phyloP scores from a whole-genome alignment of 30 jellyfish, hydroid and myxozoan species.

The Morbakka virulenta region DNA sequence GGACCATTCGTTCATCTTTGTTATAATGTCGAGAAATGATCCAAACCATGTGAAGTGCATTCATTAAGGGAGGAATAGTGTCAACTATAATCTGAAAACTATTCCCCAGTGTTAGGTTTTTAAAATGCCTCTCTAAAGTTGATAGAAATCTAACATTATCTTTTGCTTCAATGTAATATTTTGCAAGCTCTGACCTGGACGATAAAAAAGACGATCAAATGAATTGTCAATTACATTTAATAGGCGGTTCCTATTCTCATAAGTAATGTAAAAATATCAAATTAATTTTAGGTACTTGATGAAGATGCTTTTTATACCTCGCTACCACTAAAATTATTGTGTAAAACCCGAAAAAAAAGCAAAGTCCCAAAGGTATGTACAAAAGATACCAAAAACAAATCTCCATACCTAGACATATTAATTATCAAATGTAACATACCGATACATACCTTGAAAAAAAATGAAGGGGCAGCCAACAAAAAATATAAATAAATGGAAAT shows the following conservation, averaged over 20 bases:
- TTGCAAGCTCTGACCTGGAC: conserved; percentile 73
- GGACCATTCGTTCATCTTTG: conserved; percentile 98
- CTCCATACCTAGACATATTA: no score
- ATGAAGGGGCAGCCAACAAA: no score
- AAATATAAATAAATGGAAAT: no score
- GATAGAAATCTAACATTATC: conserved; percentile 94
- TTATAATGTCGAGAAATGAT: conserved; percentile 94
- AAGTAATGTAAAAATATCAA: background rate
- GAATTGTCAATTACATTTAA: background rate
- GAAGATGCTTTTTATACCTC: no score
- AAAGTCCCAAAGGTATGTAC: no score
- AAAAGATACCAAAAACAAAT: no score
- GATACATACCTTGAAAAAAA: no score
- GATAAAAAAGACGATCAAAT: no score
- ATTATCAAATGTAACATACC: no score
- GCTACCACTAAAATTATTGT: no score
- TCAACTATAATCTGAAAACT: conserved; percentile 91
- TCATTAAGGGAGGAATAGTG: conserved; percentile 93
- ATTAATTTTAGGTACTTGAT: no score
- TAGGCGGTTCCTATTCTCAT: background rate
- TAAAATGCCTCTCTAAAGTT: conserved; percentile 91
- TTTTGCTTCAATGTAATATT: conserved; percentile 90
- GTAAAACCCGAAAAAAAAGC: no score
- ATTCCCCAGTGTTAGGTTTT: conserved; percentile 85
- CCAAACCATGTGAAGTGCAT: conserved; percentile 98